Conservation (phyloP, 2,888 invertebrate genomes). For the Drosophila pseudotalamancana region DNA sequence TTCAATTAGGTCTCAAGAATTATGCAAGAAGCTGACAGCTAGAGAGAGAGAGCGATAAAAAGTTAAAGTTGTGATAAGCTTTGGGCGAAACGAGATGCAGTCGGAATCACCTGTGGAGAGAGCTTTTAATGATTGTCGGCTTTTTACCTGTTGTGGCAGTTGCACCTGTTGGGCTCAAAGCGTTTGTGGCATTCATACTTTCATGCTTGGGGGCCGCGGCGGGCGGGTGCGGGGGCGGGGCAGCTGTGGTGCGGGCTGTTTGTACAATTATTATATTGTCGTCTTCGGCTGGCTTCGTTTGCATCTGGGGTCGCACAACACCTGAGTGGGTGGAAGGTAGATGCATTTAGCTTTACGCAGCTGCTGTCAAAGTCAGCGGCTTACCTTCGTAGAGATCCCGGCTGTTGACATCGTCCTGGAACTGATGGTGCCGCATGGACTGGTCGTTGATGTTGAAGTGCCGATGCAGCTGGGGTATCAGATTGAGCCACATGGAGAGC, state of each 20-base stretch:
- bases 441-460: conserved; percentile 91
- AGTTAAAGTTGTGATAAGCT: no score
- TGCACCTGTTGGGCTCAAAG: conserved; percentile 53
- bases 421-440: conserved; percentile 94
- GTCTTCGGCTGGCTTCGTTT: conserved; percentile 79
- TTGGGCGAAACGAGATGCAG: no score
- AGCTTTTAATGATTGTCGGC: neutral
- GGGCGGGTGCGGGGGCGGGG: conserved; percentile 73
- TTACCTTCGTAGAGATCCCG: conserved; percentile 90
- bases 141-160: conserved; percentile 80
- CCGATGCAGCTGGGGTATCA: conserved; percentile 94
- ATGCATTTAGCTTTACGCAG: neutral
- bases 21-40: no score
- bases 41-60: no score
- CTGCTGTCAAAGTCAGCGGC: rapidly evolving
- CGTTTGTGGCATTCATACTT: conserved; percentile 67
- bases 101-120: neutral
- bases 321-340: conserved; percentile 84
- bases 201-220: conserved; percentile 80
- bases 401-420: conserved; percentile 88
- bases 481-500: conserved; percentile 95
- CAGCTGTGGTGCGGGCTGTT: conserved; percentile 58
- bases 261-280: conserved; percentile 81
- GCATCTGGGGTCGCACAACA: conserved; percentile 90
- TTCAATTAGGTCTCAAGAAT: no score